Evolutionary conservation across 2,797 vertebrate species (phyloP), one percentile per base, ranked within the genome.

Genomic region (Anguilla pacifica): DNA sequence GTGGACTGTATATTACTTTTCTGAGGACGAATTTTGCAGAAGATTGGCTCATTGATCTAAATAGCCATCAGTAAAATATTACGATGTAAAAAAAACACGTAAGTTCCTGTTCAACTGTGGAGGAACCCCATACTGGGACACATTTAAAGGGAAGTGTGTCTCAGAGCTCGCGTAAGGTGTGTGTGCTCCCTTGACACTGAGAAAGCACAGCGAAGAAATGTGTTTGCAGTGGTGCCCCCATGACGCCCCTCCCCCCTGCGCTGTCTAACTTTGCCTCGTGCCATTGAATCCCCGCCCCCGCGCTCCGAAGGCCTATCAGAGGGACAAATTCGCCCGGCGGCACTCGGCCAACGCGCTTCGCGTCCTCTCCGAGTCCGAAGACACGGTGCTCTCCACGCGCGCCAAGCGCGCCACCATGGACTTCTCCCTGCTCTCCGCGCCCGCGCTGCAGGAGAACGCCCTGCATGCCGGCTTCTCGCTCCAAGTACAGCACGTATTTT

Each of bases 361-460:
- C 88, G 92, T 95, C 88, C 92, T 93, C 0, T 91, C 90, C 91
- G 95, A 95, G 86, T 93, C 96, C 9, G 95, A 96, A 86, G 97
- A 96, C 89, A 91, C 89, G 88, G 92, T 84, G 90, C 95, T 91
- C 28, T 87, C 91, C 87, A 93, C 91, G 93, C 96, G 93, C 86
- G 95, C 96, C 84, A 96, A 96, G 91, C 96, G 97, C 84, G 94
- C 96, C 96, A 98, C 97, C 86, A 93, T 99, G 98, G 98, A 99
- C 93, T 98, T 99, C 94, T 99, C 98, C 88, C 94, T 98, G 85
- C 96, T 99, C 85, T 95, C 95, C 4, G 87, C 67, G 83, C 93
- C 94, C 57, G 88, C 95, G 92, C 90, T 94, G 85, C 95, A 89
- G 86, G 96, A 94, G 92, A 95, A 95, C 89, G 84, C 90, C 61